Evolutionary conservation across 2,888 invertebrate species (phyloP), one percentile per base, ranked within the genome.

Genomic region (Merodon equestris): DNA sequence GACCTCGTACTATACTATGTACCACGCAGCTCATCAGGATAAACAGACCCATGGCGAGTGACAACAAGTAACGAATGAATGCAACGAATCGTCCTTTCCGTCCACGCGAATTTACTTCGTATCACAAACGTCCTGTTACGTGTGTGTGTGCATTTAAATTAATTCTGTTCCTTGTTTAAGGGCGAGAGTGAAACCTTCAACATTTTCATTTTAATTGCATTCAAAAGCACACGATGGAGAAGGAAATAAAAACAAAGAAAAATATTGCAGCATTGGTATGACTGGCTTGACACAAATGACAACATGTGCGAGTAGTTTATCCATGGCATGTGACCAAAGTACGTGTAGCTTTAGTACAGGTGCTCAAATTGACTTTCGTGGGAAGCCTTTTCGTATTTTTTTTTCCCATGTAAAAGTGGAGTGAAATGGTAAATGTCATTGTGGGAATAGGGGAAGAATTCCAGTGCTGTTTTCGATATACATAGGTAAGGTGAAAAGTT

Each of bases 141-240:
- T n/a, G n/a, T n/a, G n/a, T 27, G 7, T 48, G 19, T 10, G 4
- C 12, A 9, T 1, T 48, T 48, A 27, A 27, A 27, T 12, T 18
- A 27, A 27, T 27, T 27, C 7, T 27, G 27, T 27, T 27, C 7
- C 7, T 27, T 27, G 2, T 27, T 27, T 27, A 4, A 27, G 7
- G 27, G 51, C 57, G 48, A 45, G 40, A 36, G 63, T 19, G 36
- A 63, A 44, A 58, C 64, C 54, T 66, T 60, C 54, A 58, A 51
- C 40, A 47, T 50, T 68, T 74, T 66, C 38, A 34, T 40, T 36
- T 63, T 58, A 76, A 71, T 71, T 76, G 71, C 71, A 66, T 64
- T 58, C 17, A 45, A 47, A 66, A 19, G 45, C 57, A 57, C 56
- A 70, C 17, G 10, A 27, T 7, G 27, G 53, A 58, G 51, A 56